phyloP scores from a whole-genome alignment of 2,113 vertebrate genomes.

The Panthera uncia region DNA sequence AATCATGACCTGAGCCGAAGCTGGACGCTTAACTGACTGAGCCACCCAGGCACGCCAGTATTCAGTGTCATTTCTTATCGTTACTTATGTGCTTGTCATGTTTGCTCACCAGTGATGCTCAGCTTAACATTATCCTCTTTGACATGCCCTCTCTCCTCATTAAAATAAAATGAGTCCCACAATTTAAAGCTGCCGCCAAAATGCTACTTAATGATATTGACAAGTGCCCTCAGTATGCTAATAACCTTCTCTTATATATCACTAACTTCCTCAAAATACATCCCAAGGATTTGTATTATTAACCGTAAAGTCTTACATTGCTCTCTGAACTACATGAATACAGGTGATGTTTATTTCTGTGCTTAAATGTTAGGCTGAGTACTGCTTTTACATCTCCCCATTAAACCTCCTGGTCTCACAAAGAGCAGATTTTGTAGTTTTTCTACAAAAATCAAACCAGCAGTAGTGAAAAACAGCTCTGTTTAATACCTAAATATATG shows the following conservation, averaged over 20 bases:
- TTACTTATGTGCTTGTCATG: background rate
- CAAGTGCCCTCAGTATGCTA: background rate
- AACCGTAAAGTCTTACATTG: background rate
- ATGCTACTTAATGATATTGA: background rate
- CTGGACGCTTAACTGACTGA: no score
- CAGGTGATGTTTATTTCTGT: background rate
- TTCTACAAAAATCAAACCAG: conserved; percentile 6
- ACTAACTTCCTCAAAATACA: background rate
- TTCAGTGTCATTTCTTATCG: background rate
- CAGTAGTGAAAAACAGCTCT: background rate
- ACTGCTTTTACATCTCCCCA: background rate
- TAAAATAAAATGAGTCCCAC: background rate
- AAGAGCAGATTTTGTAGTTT: background rate
- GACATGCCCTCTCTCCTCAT: background rate
- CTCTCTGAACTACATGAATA: background rate
- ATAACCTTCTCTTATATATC: background rate
- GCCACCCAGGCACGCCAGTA: no score
- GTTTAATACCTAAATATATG: background rate
- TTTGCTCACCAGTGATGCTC: background rate
- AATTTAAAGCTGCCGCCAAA: background rate
- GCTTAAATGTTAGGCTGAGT: background rate
- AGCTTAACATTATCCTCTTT: background rate
- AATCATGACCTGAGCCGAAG: no score
- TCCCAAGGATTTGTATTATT: background rate
- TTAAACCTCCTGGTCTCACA: background rate